These are phyloP conservation scores for Philaethria dido DNA, from an alignment of 2,888 invertebrate genomes.

Conservation along the genomic window DNA sequence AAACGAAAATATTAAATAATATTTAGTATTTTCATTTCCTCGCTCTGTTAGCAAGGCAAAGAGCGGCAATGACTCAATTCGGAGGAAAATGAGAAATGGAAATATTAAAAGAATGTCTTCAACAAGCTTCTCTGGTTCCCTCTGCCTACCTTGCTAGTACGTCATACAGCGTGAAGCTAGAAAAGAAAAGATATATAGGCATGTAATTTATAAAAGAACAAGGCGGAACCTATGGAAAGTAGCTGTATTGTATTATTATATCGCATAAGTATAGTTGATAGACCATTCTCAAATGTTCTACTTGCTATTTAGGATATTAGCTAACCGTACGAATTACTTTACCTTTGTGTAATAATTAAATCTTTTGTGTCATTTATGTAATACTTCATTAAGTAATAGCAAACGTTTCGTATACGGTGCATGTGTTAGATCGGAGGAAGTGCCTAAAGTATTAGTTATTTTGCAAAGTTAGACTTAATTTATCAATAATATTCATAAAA, in stretches of 20 bases:
- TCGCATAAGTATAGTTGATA: background rate
- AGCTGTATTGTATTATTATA: background rate
- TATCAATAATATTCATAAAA: too few species aligned
- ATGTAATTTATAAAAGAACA: background rate
- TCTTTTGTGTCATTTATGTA: constrained; percentile 2
- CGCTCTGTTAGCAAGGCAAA: too few species aligned
- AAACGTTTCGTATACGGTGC: background rate
- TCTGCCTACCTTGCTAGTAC: too few species aligned
- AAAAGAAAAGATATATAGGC: too few species aligned
- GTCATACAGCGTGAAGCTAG: too few species aligned
- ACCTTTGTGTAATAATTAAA: constrained; percentile 15
- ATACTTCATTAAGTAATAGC: background rate
- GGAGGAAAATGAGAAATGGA: too few species aligned
- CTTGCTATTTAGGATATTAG: constrained; percentile 6
- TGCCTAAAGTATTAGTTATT: background rate
- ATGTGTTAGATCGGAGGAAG: background rate
- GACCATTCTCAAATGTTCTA: background rate
- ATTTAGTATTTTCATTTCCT: too few species aligned
- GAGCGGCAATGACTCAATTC: too few species aligned
- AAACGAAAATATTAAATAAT: too few species aligned
- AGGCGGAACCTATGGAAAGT: background rate
- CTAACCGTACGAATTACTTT: constrained; percentile 11
- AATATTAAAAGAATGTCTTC: too few species aligned
- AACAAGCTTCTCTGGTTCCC: too few species aligned
- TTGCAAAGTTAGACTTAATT: too few species aligned